Base-by-base conservation (phyloP, 2,113 vertebrate genomes). In the Pongo abelii region DNA sequence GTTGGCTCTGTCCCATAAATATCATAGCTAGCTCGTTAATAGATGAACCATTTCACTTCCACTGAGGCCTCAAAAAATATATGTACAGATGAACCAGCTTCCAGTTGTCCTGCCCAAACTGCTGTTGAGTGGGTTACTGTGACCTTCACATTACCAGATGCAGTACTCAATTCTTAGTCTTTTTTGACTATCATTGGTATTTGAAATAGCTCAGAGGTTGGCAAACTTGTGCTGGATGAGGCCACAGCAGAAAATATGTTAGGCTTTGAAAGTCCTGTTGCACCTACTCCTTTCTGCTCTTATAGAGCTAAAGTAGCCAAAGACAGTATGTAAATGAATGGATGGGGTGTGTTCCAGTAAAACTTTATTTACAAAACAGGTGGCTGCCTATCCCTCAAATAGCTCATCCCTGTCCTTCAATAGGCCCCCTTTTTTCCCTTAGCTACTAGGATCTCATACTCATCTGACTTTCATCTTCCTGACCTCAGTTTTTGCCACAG, bases 271-370 rank as follows among this genome's bases (percentile, higher is more conserved):
- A 30, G 30, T 23, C 61, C 12, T 61, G 69, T n/a, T 16, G 52
- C 8, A 1, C 6, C 67, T 38, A 1, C 23, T 52, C 12, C 3
- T 1, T 43, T 61, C 50, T 79, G 72, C 38, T 5, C 6, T 10
- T 20, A 6, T 1, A 20, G 67, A 85, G 10, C 55, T 27, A 8
- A 92, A 14, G 46, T 32, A 80, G n/a, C 20, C 55, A 9, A 6
- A 20, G 43, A 7, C 11, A 6, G 0, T 4, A 27, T 3, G 13
- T 23, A 35, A n/a, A 50, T 32, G 50, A 30, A 1, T 14, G 52
- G 40, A 11, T 35, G n/a, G 8, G 20, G 13, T 27, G 50, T 5
- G 48, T 83, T 83, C n/a, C 69, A 75, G 1, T 57, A 67, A 69
- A 93, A 48, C 67, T 48, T 50, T 38, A 69, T 40, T 59, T 57